Conservation (phyloP, 2,888 invertebrate genomes). For the Exephanes ischioxanthus region DNA sequence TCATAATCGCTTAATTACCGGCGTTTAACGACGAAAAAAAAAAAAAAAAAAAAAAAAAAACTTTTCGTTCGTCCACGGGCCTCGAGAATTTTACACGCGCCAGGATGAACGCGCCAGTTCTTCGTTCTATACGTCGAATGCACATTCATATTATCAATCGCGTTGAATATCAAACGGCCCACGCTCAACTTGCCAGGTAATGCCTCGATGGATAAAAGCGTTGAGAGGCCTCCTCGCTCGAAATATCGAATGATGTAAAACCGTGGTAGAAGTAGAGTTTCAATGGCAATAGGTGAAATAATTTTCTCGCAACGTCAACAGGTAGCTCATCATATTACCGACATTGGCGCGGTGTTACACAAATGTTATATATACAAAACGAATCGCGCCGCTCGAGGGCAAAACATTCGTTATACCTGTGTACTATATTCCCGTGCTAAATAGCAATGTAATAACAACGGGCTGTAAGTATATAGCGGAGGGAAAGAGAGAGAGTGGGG, state of each 20-base stretch:
- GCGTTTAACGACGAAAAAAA: constrained; percentile 41
- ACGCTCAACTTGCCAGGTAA: neutral
- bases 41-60: constrained; percentile 10
- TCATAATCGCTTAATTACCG: constrained; percentile 60
- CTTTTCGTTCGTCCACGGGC: neutral
- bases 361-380: constrained; percentile 2
- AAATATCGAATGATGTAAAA: neutral
- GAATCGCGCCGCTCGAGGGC: neutral
- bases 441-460: constrained; percentile 45
- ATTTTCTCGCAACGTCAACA: constrained; percentile 32
- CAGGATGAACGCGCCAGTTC: neutral
- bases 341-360: neutral
- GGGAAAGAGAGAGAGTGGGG: neutral
- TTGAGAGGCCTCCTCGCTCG: neutral
- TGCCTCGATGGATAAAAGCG: neutral
- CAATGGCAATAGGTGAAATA: constrained; percentile 16
- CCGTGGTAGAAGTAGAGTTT: neutral
- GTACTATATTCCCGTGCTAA: constrained; percentile 34
- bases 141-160: neutral
- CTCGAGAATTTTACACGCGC: constrained; percentile 15
- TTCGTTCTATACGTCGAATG: too few relatives aligned
- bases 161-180: neutral
- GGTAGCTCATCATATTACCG: constrained; percentile 32
- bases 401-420: neutral
- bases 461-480: neutral